These are phyloP conservation scores for Andrena trimmerana DNA, from an alignment of 2,888 invertebrate species.

Conservation along the genomic window DNA sequence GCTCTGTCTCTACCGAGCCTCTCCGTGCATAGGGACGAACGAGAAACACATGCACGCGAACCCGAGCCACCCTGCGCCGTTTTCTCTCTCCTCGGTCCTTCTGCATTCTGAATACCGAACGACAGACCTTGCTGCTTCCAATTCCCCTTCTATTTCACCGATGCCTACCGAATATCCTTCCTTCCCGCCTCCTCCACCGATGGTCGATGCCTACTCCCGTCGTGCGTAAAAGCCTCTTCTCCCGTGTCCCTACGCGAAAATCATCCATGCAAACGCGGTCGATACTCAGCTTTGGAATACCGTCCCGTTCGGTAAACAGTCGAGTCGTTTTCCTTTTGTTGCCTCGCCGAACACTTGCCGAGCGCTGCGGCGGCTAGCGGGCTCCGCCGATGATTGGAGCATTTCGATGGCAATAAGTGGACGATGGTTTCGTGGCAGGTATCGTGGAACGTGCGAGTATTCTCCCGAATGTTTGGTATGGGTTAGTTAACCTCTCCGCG, in stretches of 20 bases:
- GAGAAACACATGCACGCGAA: conserved; percentile 70
- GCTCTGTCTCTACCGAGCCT: conserved; percentile 30
- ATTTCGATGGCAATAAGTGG: neutral
- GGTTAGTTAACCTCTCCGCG: neutral
- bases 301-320: conserved; percentile 12
- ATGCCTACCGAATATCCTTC: conserved; percentile 55
- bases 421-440: neutral
- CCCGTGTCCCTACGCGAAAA: neutral
- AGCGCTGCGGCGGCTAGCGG: neutral
- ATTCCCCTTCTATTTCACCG: conserved; percentile 62
- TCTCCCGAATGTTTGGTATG: neutral
- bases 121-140: conserved; percentile 55
- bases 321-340: neutral
- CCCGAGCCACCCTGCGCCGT: conserved; percentile 42
- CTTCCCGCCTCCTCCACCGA: neutral
- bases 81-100: conserved; percentile 38
- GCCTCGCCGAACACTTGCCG: neutral
- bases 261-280: conserved; percentile 40
- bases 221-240: neutral
- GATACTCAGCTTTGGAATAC: conserved; percentile 23
- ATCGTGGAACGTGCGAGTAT: neutral
- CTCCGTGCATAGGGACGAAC: conserved; percentile 61
- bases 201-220: neutral
- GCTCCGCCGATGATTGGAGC: neutral
- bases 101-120: conserved; percentile 66